Evolutionary conservation across 1,140 invertebrate species (phyloP), one percentile per base, ranked within the genome.

Genomic region (Acyrthosiphon pisum): DNA sequence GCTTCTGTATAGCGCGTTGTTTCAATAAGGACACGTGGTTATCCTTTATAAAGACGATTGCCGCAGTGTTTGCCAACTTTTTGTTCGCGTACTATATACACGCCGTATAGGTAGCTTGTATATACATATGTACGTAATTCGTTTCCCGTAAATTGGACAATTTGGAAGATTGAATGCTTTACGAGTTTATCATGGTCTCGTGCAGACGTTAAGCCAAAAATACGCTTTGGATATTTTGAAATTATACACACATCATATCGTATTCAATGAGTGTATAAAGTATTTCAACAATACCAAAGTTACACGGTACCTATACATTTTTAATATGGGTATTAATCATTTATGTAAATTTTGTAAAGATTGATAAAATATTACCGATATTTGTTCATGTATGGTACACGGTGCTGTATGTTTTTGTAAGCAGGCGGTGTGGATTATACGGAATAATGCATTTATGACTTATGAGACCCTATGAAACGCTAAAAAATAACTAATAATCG

Each of bases 101-200:
- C 8, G 41, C 2, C 41, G 41, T 8, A 22, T 84, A 41, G 22
- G 83, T 84, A 53, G 50, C 20, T 53, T 20, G 9, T 53, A 53
- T 53, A 84, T 53, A 53, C 23, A 84, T n/a, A 44, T 46, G 26
- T 11, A 22, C 48, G 87, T 89, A 89, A 89, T 53, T 89, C 87
- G 87, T 89, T 89, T 89, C 48, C 48, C 87, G 87, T 89, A 89
- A 89, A 89, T 89, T 89, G 87, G 87, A 89, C 87, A 53, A 89
- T 89, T 89, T 89, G 48, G 22, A 53, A 89, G 84, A 86, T 86
- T 86, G 84, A 86, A 86, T 46, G 41, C 84, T 46, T 44, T 30
- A 30, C 26, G 44, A 86, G 84, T 86, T 86, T 86, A 86, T 86
- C 84, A 48, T n/a, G 44, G 84, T 41, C 44, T 44, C 44, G 4